Percentiles rank a stretch among this genome's conserved stretches.
These are phyloP conservation scores for Brachycybe producta DNA, from an alignment of 2,888 invertebrate genomes.

Conservation along the genomic window DNA sequence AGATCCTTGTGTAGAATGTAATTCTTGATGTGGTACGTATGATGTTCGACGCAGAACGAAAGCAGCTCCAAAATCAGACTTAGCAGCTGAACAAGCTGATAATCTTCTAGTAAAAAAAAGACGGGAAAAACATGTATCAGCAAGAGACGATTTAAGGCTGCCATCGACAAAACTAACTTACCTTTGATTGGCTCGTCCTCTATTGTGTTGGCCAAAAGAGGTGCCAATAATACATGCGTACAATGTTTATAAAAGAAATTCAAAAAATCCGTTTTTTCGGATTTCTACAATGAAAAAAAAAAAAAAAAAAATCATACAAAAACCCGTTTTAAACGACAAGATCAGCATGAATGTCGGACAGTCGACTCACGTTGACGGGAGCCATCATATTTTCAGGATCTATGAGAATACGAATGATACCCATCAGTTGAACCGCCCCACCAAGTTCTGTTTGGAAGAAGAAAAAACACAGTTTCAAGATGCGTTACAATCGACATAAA, in stretches of 20 bases:
- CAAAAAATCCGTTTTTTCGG: conserved; percentile 95
- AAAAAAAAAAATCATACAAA: too few species aligned
- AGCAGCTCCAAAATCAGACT: conserved; percentile 89
- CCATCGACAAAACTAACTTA: too few species aligned
- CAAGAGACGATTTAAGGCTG: too few species aligned
- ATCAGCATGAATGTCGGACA: conserved; percentile 2
- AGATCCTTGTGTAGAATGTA: conserved; percentile 95
- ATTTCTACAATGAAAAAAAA: conserved; percentile 44
- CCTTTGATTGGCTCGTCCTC: conserved; percentile 70
- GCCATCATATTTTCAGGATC: conserved; percentile 98
- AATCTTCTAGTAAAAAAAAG: conserved; percentile 63
- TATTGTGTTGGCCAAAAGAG: conserved; percentile 82
- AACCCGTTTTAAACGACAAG: not conserved
- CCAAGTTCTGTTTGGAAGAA: conserved; percentile 83
- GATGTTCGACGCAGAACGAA: conserved; percentile 98
- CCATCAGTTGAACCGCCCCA: conserved; percentile 92
- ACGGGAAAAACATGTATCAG: too few species aligned
- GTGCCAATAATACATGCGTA: conserved; percentile 81
- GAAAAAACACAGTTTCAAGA: conserved; percentile 8
- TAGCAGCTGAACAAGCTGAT: conserved; percentile 87
- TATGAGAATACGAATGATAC: conserved; percentile 77
- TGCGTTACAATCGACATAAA: not conserved
- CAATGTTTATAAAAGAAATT: conserved; percentile 98
- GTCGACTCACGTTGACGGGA: conserved; percentile 49
- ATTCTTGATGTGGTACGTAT: conserved; percentile 96